These are phyloP conservation scores for Myotis vivesi DNA, from an alignment of 2,797 vertebrate genomes.

Conservation along the genomic window DNA sequence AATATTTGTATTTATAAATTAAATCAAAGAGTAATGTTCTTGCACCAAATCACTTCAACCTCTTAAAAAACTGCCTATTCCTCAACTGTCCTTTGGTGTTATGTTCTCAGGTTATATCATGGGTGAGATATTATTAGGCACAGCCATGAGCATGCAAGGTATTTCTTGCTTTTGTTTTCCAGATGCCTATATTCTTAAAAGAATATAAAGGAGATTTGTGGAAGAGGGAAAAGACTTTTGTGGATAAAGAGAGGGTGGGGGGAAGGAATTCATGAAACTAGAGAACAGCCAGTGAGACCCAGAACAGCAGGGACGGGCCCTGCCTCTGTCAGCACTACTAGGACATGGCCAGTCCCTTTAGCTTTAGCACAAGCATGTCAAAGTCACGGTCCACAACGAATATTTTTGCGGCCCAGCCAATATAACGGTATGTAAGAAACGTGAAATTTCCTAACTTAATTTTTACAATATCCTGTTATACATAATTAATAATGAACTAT, in stretches of 20 bases:
- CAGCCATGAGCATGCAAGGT: not conserved
- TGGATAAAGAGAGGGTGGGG: not conserved
- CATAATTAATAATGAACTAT: no score
- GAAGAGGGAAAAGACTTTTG: not conserved
- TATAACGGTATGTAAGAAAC: no score
- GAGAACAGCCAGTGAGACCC: not conserved
- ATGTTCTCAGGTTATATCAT: not conserved
- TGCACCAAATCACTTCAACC: not conserved
- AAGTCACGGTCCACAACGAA: no score
- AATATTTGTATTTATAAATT: slow-evolving; percentile 18
- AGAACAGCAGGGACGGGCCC: not conserved
- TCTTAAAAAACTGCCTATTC: not conserved
- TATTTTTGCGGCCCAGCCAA: no score
- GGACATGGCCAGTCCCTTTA: no score
- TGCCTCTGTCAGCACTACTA: not conserved
- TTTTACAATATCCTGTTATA: no score
- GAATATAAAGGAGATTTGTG: not conserved
- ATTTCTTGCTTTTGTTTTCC: not conserved
- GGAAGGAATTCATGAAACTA: not conserved
- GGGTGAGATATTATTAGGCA: not conserved
- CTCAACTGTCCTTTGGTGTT: not conserved
- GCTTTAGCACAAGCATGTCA: no score
- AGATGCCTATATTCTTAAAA: not conserved
- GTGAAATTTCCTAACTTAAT: no score
- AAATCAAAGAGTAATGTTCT: not conserved